Evolutionary conservation across 2,888 invertebrate species (phyloP).

Genomic region (Tenthredo scrophulariae): DNA sequence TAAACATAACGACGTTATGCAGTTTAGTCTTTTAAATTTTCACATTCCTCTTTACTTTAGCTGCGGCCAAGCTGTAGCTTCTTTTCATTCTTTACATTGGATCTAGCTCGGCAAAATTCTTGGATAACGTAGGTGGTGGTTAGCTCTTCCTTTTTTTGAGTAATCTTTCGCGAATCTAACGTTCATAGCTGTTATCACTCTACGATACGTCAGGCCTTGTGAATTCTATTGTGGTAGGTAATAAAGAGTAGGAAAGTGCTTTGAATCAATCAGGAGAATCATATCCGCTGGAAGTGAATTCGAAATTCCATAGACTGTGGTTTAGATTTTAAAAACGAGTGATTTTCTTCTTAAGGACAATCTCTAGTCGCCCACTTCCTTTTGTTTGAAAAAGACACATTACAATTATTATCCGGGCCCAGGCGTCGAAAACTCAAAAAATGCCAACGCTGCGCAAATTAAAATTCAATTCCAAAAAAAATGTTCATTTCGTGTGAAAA

Average conservation of each 20-base stretch:
- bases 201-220: background rate
- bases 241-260: constrained; percentile 6
- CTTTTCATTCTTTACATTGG: background rate
- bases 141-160: constrained; percentile 12
- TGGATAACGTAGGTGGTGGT: constrained; percentile 25
- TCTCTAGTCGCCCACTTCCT: too few species aligned
- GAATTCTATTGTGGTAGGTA: background rate
- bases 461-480: too few species aligned
- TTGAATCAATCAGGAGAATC: background rate
- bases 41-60: constrained; percentile 64
- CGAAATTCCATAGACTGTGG: background rate
- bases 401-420: too few species aligned
- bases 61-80: background rate
- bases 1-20: constrained; percentile 67
- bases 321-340: background rate
- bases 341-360: background rate
- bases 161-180: background rate
- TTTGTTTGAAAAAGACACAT: too few species aligned
- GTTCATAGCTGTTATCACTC: constrained; percentile 3
- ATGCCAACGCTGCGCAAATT: too few species aligned
- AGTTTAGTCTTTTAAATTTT: constrained; percentile 67
- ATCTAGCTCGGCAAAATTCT: constrained; percentile 32
- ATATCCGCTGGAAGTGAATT: background rate
- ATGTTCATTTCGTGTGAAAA: too few species aligned
- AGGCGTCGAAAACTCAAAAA: too few species aligned